phyloP scores from a whole-genome alignment of 2,888 invertebrate species.

The Pristionchus arcanus region DNA sequence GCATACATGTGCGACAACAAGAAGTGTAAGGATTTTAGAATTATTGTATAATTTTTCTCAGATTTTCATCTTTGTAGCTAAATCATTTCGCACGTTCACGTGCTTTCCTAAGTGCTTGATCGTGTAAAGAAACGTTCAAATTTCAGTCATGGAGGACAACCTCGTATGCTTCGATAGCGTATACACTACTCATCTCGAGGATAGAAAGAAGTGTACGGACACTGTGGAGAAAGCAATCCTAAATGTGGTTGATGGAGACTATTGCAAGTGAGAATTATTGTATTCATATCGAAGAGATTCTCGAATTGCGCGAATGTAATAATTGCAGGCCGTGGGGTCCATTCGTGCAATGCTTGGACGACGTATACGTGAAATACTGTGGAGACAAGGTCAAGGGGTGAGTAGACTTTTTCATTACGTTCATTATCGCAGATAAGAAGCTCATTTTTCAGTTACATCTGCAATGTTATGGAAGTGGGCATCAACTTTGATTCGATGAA shows the following conservation, averaged over 20 bases:
- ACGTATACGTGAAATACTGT: conserved; percentile 45
- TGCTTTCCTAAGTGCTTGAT: no score
- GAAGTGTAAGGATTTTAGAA: not conserved
- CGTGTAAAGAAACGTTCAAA: no score
- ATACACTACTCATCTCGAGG: not conserved
- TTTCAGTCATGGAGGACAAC: conserved; percentile 37
- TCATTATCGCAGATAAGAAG: no score
- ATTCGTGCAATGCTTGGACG: not conserved
- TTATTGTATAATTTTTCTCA: no score
- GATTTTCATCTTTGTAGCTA: no score
- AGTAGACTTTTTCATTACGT: not conserved
- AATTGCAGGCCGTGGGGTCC: conserved; percentile 11
- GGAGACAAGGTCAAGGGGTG: conserved; percentile 34
- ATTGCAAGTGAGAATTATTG: conserved; percentile 18
- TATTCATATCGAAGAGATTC: not conserved
- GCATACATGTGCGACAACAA: conserved; percentile 38
- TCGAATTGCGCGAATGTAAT: no score
- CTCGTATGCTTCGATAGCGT: conserved; percentile 7
- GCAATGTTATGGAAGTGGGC: conserved; percentile 8
- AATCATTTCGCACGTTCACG: no score
- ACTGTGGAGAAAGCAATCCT: not conserved
- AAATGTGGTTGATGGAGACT: conserved; percentile 29
- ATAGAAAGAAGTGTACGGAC: not conserved
- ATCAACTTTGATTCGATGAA: conserved; percentile 41
- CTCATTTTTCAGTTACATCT: conserved; percentile 22